phyloP scores from a whole-genome alignment of 2,113 vertebrate genomes.

The Copsychus sechellarum region DNA sequence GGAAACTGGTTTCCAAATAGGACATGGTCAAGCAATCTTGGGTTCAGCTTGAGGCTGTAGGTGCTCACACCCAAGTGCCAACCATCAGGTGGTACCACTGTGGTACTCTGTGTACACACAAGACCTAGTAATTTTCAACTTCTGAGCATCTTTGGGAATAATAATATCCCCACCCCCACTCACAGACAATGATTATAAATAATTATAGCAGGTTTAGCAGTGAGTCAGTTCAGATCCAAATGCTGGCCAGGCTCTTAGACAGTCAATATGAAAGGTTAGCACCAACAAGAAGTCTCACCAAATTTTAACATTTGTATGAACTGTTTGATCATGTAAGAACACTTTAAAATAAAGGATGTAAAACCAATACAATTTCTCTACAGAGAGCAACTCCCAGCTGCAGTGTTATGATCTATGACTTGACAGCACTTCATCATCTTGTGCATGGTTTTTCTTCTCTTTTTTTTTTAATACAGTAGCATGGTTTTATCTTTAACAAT shows the following conservation, averaged over 20 bases:
- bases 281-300: background rate
- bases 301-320: background rate
- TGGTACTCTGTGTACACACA: background rate
- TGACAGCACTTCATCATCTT: slow-evolving; percentile 69
- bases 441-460: background rate
- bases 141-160: background rate
- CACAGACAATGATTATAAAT: background rate
- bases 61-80: background rate
- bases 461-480: slow-evolving; percentile 20
- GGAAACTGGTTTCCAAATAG: background rate
- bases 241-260: background rate
- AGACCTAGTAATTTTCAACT: background rate
- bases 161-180: background rate
- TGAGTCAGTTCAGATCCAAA: background rate
- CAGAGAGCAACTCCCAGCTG: slow-evolving; percentile 7
- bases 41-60: background rate
- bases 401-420: slow-evolving; percentile 59
- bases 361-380: background rate
- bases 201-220: background rate
- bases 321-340: background rate
- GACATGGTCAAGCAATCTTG: background rate
- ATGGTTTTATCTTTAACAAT: slow-evolving; percentile 65
- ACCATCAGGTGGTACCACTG: background rate
- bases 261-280: background rate
- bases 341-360: background rate